Percentiles rank a stretch among this genome's conserved stretches.
phyloP scores from a whole-genome alignment of 1,140 invertebrate genomes.

The Gonatopus flavifemur region DNA sequence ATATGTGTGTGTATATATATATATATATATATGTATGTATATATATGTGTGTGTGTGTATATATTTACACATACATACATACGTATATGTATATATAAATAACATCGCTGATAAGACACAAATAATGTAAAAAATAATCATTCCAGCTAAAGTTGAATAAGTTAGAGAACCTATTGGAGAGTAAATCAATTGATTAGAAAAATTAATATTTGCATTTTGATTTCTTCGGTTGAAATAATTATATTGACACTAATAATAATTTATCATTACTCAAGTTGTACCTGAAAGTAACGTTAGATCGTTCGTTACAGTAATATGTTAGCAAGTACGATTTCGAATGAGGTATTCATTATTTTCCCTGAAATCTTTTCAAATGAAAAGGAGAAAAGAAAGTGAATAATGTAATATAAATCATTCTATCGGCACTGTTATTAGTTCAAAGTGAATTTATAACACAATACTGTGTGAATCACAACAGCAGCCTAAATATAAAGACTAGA shows the following conservation, averaged over 20 bases:
- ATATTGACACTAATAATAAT: too few relatives aligned
- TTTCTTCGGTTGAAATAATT: too few relatives aligned
- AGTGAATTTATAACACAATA: slow-evolving; percentile 9
- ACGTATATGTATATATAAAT: too few relatives aligned
- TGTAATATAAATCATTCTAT: slow-evolving; percentile 26
- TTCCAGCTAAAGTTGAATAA: slow-evolving; percentile 51
- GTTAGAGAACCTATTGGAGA: slow-evolving; percentile 58
- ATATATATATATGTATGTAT: too few relatives aligned
- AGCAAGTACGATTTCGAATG: slow-evolving; percentile 22
- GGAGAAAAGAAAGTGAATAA: too few relatives aligned
- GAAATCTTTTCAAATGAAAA: slow-evolving; percentile 41
- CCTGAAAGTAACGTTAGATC: slow-evolving; percentile 58
- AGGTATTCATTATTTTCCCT: slow-evolving; percentile 38
- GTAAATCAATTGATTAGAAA: slow-evolving; percentile 54
- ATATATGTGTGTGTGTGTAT: too few relatives aligned
- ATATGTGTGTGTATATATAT: too few relatives aligned
- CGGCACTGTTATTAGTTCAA: slow-evolving; percentile 19
- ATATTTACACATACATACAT: too few relatives aligned
- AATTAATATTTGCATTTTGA: slow-evolving; percentile 39
- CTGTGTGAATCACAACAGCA: slow-evolving; percentile 34
- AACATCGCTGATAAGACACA: slow-evolving; percentile 35
- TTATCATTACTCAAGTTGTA: slow-evolving; percentile 51
- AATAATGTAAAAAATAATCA: slow-evolving; percentile 44
- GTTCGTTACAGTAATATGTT: slow-evolving; percentile 35
- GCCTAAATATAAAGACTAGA: slow-evolving; percentile 19